A percentile compares a stretch with the other conserved stretches of the same genome.
phyloP scores from a whole-genome alignment of 2,888 invertebrate genomes.

The Diarsia mendica region DNA sequence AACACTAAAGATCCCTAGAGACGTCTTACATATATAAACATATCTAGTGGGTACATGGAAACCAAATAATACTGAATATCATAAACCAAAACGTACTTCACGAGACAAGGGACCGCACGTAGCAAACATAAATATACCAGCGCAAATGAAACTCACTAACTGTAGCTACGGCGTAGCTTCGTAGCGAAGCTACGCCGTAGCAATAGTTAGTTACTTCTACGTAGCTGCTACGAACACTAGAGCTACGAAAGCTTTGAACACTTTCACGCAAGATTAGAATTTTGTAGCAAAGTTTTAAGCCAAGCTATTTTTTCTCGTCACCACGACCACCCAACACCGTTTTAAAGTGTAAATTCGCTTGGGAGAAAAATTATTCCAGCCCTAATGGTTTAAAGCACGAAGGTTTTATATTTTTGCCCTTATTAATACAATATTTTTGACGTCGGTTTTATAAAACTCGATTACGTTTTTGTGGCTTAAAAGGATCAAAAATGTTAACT shows the following conservation, averaged over 20 bases:
- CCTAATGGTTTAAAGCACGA: conserved; percentile 63
- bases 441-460: conserved; percentile 38
- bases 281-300: conserved; percentile 27
- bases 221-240: conserved; percentile 37
- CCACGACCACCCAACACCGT: conserved; percentile 24
- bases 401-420: conserved; percentile 46
- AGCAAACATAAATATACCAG: conserved; percentile 41
- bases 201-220: conserved; percentile 29
- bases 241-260: conserved; percentile 23
- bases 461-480: conserved; percentile 27
- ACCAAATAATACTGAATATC: conserved; percentile 14
- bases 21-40: conserved; percentile 15
- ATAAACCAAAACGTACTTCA: conserved; percentile 29
- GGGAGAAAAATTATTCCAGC: conserved; percentile 63
- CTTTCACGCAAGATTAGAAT: conserved; percentile 22
- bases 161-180: too few relatives aligned
- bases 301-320: conserved; percentile 28
- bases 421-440: conserved; percentile 46
- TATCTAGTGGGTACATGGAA: not conserved
- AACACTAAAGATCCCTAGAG: conserved; percentile 4
- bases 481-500: conserved; percentile 29
- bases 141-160: conserved; percentile 42
- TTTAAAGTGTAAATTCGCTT: conserved; percentile 60
- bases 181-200: conserved; percentile 46
- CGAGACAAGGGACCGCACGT: conserved; percentile 44